Conservation (phyloP, 1,140 invertebrate species). For the Aleiodes sp. region DNA sequence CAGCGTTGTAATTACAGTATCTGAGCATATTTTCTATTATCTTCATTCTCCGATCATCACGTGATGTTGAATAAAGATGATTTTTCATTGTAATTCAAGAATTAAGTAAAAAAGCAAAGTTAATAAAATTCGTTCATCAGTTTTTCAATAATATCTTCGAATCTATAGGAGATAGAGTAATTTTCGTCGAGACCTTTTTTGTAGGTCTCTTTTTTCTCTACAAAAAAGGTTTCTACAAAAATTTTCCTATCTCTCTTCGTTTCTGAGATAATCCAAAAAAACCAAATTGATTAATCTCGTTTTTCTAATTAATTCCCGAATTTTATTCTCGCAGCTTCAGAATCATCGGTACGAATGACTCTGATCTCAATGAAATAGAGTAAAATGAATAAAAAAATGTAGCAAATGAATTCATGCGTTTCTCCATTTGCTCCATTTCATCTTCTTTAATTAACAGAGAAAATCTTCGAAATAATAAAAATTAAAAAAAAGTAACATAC, state of each 20-base stretch:
- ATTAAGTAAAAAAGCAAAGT: background rate
- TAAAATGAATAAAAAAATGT: background rate
- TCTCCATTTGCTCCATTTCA: background rate
- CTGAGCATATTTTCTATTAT: slow-evolving; percentile 50
- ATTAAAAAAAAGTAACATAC: slow-evolving; percentile 24
- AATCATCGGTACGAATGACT: slow-evolving; percentile 20
- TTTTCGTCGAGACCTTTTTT: too few species aligned
- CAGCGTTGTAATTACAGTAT: slow-evolving; percentile 44
- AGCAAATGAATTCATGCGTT: background rate
- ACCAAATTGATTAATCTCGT: background rate
- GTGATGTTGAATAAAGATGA: background rate
- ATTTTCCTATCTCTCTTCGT: background rate
- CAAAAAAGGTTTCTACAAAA: too few species aligned
- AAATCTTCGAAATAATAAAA: slow-evolving; percentile 10
- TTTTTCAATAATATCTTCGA: too few species aligned
- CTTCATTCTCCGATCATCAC: background rate
- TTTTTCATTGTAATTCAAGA: too few species aligned
- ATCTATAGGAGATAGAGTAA: too few species aligned
- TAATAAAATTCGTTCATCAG: background rate
- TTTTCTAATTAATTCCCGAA: background rate
- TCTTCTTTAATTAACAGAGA: background rate
- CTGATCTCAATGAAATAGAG: background rate
- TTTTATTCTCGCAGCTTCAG: background rate
- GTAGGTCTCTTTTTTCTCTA: too few species aligned
- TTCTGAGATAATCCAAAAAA: background rate